Conservation (phyloP, 1,140 invertebrate genomes). For the Samia ricini region DNA sequence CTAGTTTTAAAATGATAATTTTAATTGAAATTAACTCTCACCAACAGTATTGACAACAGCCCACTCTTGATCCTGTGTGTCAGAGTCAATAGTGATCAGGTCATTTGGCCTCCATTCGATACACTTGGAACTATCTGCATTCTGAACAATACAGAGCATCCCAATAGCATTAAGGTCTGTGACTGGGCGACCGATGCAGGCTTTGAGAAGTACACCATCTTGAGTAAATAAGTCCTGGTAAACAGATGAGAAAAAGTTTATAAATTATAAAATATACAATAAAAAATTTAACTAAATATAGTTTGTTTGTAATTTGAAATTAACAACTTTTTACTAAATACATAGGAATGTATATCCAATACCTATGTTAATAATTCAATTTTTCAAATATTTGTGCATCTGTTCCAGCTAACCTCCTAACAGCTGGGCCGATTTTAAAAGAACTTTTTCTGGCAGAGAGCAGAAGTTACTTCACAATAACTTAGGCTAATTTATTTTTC, state of each 20-base stretch:
- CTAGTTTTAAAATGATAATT: too few species aligned
- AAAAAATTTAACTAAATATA: too few species aligned
- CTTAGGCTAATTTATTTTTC: too few species aligned
- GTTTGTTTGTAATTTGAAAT: too few species aligned
- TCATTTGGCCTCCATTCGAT: constrained; percentile 90
- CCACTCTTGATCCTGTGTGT: constrained; percentile 89
- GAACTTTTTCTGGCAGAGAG: too few species aligned
- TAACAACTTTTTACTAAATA: too few species aligned
- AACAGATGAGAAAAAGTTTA: constrained; percentile 2
- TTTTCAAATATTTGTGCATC: too few species aligned
- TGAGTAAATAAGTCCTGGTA: constrained; percentile 79
- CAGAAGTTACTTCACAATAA: too few species aligned
- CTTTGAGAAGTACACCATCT: constrained; percentile 81
- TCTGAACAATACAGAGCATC: constrained; percentile 79
- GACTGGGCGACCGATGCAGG: constrained; percentile 76
- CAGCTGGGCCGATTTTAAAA: too few species aligned
- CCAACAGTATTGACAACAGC: constrained; percentile 86
- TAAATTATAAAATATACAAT: neutral
- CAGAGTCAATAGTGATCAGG: constrained; percentile 84
- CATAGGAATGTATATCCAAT: too few species aligned
- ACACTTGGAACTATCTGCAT: constrained; percentile 71
- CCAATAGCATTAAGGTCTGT: constrained; percentile 80
- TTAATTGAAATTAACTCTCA: constrained; percentile 42
- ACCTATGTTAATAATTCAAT: too few species aligned
- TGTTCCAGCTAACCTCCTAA: too few species aligned